phyloP scores from a whole-genome alignment of 2,113 vertebrate genomes.

The Aegithalos caudatus region DNA sequence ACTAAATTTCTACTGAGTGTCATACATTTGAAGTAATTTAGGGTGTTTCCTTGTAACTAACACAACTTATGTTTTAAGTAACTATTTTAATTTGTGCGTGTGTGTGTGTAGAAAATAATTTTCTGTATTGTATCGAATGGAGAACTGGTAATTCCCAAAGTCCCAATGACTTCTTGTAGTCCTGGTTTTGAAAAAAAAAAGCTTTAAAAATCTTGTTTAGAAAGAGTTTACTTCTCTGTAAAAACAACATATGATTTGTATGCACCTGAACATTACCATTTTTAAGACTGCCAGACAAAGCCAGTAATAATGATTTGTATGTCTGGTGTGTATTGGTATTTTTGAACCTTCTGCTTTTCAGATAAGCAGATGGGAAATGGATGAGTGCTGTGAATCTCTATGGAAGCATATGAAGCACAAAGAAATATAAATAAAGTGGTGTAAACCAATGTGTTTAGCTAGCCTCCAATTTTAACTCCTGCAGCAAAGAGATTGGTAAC shows the following conservation, averaged over 20 bases:
- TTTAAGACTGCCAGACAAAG: slow-evolving; percentile 46
- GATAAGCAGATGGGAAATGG: slow-evolving; percentile 43
- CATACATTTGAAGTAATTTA: neutral
- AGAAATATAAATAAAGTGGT: slow-evolving; percentile 10
- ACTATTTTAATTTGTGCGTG: neutral
- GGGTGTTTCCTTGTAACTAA: neutral
- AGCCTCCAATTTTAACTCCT: neutral
- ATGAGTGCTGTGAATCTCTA: slow-evolving; percentile 2
- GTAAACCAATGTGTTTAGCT: neutral
- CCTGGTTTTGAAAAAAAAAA: neutral
- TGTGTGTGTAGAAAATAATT: neutral
- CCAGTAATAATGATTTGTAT: slow-evolving; percentile 31
- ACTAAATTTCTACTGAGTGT: neutral
- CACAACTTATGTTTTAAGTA: neutral
- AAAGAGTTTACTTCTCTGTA: neutral
- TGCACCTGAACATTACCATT: neutral
- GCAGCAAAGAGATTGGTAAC: neutral
- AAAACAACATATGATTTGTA: neutral
- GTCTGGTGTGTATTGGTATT: slow-evolving; percentile 30
- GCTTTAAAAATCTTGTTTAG: neutral
- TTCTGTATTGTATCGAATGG: neutral
- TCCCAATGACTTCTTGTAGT: neutral
- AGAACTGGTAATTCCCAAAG: neutral
- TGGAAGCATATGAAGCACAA: neutral
- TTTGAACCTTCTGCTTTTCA: slow-evolving; percentile 28